A percentile compares a stretch with the other conserved stretches of the same genome.
phyloP scores from a whole-genome alignment of 1,140 invertebrate species.

The Macrosteles quadrilineatus region DNA sequence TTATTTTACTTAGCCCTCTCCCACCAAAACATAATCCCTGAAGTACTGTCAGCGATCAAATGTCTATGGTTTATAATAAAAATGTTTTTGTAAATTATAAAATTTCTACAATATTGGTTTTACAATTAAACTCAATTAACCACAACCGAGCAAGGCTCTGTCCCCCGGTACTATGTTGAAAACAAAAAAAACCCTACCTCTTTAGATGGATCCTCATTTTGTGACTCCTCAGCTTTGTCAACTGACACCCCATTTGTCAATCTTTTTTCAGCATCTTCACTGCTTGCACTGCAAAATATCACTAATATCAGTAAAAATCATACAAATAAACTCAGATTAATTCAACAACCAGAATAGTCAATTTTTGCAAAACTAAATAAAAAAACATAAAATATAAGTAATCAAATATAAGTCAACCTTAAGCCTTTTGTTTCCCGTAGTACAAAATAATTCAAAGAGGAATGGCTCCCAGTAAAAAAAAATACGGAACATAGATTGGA shows the following conservation, averaged over 20 bases:
- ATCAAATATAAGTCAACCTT: background rate
- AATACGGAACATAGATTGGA: too few species aligned
- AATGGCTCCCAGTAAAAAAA: too few species aligned
- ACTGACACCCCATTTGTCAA: conserved; percentile 17
- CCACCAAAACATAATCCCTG: too few species aligned
- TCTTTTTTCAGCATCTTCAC: conserved; percentile 41
- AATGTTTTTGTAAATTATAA: too few species aligned
- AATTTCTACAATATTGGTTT: too few species aligned
- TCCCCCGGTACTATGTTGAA: too few species aligned
- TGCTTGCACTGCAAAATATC: conserved; percentile 39
- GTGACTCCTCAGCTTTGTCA: conserved; percentile 31
- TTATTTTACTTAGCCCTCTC: too few species aligned
- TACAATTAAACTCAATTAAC: too few species aligned
- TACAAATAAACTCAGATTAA: background rate
- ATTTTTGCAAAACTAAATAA: background rate
- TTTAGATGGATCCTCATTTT: background rate
- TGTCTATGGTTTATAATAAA: too few species aligned
- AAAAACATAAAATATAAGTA: background rate
- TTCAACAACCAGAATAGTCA: background rate
- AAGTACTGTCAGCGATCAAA: too few species aligned
- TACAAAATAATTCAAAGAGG: too few species aligned
- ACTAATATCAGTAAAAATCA: background rate
- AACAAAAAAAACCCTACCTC: background rate
- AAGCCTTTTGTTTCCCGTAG: background rate
- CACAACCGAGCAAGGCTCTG: too few species aligned